These are phyloP conservation scores for Argya squamiceps DNA, from an alignment of 2,797 vertebrate species.

Conservation along the genomic window DNA sequence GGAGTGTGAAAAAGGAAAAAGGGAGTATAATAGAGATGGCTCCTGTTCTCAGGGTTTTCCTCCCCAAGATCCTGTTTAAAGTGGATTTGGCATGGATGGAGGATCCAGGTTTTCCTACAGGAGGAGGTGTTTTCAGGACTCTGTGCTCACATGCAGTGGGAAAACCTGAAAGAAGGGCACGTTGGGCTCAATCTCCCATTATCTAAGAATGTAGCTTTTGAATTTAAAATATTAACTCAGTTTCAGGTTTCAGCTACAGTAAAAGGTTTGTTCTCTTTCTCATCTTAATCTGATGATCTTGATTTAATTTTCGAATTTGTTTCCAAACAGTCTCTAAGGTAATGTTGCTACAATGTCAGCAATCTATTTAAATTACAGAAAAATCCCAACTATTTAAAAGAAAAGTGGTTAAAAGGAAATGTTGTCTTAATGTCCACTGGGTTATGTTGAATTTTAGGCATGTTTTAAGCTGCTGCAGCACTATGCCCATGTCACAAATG, in stretches of 20 bases:
- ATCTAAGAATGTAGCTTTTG: background rate
- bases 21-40: accelerated
- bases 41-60: background rate
- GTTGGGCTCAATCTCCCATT: background rate
- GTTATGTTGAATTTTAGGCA: background rate
- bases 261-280: background rate
- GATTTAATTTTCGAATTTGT: background rate
- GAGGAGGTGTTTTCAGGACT: background rate
- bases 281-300: background rate
- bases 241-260: background rate
- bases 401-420: background rate
- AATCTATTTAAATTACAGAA: background rate
- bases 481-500: accelerated
- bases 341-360: background rate
- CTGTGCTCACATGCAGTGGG: background rate
- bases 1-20: accelerated
- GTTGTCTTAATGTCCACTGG: background rate
- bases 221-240: background rate
- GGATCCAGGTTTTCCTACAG: background rate
- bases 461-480: background rate
- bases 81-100: background rate
- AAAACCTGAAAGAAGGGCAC: background rate
- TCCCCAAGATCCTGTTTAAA: background rate
- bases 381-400: background rate
- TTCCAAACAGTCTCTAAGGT: background rate